Percentiles rank a stretch among this genome's conserved stretches.
Evolutionary conservation across 2,888 invertebrate species (phyloP).

Genomic region (Bibio marci): DNA sequence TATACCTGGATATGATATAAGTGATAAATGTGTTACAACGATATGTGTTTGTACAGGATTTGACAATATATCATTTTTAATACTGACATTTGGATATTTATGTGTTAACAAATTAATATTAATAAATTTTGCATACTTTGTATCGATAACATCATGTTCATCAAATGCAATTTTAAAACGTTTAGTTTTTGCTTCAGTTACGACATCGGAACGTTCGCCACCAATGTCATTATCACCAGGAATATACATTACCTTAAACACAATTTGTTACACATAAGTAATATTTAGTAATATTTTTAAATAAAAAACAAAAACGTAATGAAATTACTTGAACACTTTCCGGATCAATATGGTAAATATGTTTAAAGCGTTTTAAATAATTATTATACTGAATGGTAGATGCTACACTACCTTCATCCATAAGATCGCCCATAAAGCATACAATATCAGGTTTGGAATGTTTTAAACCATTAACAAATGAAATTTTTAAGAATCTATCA

Average conservation of each 20-base stretch:
- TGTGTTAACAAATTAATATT: constrained; percentile 56
- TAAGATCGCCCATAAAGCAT: constrained; percentile 82
- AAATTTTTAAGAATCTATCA: constrained; percentile 68
- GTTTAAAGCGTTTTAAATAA: constrained; percentile 57
- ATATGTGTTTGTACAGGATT: constrained; percentile 27
- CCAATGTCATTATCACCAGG: constrained; percentile 98
- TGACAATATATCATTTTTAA: constrained; percentile 24
- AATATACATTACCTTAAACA: constrained; percentile 72
- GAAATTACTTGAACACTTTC: constrained; percentile 16
- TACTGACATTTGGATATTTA: constrained; percentile 35
- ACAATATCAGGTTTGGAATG: constrained; percentile 68
- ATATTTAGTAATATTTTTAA: constrained; percentile 6
- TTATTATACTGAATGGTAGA: constrained; percentile 40
- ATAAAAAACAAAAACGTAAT: constrained; percentile 2
- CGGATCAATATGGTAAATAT: constrained; percentile 30
- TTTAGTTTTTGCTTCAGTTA: constrained; percentile 43
- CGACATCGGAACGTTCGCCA: constrained; percentile 66
- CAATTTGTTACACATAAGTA: no score
- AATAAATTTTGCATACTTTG: constrained; percentile 47
- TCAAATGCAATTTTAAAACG: constrained; percentile 61
- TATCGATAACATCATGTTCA: constrained; percentile 43
- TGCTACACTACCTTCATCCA: constrained; percentile 84
- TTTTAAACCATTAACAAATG: constrained; percentile 53
- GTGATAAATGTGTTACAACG: constrained; percentile 57
- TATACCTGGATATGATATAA: constrained; percentile 28